Evolutionary conservation across 2,113 vertebrate genomes (phyloP), one percentile per base, ranked within the genome.

Genomic region (Misgurnus mizolepis): DNA sequence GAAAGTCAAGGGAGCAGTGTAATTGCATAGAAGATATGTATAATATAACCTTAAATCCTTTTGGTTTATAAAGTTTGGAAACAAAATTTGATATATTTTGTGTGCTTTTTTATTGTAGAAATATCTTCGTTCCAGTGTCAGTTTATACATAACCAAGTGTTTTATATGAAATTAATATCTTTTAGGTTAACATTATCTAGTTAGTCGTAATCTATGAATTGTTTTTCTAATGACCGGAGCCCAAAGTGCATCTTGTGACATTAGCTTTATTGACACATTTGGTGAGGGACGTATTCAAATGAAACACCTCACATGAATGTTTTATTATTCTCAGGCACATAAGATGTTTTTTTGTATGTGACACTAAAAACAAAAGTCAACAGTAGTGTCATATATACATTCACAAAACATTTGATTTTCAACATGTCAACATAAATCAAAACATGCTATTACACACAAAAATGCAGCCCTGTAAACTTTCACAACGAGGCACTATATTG

Each of bases 251-350:
- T 10, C 17, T 67, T 0, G 41, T 17, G 49, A 49, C n/a, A 67
- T 4, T 8, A 58, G 14, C 43, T 58, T 53, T 55, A 17, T 45
- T 73, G 11, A 58, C 53, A 70, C 7, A 39, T 68, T 47, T 62
- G 34, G 43, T 49, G n/a, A 83, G 27, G 14, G 4, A 62, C 77
- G 49, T n/a, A 22, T 34, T 34, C 12, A 49, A 47, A 68, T 10
- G 17, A 68, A 76, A 55, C 14, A 47, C 43, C 65, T 55, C 64
- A 76, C 67, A 40, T 55, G 56, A 72, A 17, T 56, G 17, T 86
- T 92, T 92, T 92, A 92, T 92, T 91, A 88, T 91, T 91, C 84
- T 85, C 92, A 94, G 92, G 92, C 92, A 94, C 92, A 92, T 86
- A 89, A 90, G 87, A 89, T 89, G 88, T 89, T 53, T 67, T 67